Evolutionary conservation across 92 coral and sea anemone species (phyloP).

Genomic region (Nematostella vectensis): DNA sequence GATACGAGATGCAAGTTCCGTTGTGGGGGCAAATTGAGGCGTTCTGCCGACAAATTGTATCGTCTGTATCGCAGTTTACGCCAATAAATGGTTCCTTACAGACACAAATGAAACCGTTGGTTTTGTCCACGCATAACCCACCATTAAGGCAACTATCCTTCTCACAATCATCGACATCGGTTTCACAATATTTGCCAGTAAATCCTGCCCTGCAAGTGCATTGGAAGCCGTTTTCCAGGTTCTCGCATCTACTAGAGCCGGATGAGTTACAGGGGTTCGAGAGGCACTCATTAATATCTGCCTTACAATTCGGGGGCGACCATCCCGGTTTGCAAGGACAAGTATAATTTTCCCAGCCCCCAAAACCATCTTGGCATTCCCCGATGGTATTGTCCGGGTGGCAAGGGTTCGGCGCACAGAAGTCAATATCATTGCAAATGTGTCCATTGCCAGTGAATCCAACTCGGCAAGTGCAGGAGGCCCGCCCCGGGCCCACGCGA

Average conservation of each 20-base stretch:
- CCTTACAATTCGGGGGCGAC: conserved; percentile 64
- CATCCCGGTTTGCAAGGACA: conserved; percentile 58
- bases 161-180: conserved; percentile 34
- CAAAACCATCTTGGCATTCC: conserved; percentile 51
- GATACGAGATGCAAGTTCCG: conserved; percentile 60
- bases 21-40: conserved; percentile 47
- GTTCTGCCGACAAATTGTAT: conserved; percentile 42
- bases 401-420: conserved; percentile 52
- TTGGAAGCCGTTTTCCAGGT: conserved; percentile 34
- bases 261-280: conserved; percentile 34
- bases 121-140: conserved; percentile 59
- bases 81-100: conserved; percentile 61
- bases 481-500: conserved; percentile 66
- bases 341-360: conserved; percentile 61
- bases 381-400: conserved; percentile 35
- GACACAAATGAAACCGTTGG: conserved; percentile 47
- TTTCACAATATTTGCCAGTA: conserved; percentile 41
- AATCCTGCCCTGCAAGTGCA: conserved; percentile 56
- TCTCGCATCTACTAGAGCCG: conserved; percentile 44
- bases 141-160: conserved; percentile 48
- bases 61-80: conserved; percentile 66
- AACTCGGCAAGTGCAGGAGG: conserved; percentile 44
- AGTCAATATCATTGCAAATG: conserved; percentile 45
- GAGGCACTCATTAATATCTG: conserved; percentile 42
- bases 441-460: conserved; percentile 56